Base-by-base conservation (phyloP, 2,113 vertebrate species). In the Chelonoidis abingdonii region DNA sequence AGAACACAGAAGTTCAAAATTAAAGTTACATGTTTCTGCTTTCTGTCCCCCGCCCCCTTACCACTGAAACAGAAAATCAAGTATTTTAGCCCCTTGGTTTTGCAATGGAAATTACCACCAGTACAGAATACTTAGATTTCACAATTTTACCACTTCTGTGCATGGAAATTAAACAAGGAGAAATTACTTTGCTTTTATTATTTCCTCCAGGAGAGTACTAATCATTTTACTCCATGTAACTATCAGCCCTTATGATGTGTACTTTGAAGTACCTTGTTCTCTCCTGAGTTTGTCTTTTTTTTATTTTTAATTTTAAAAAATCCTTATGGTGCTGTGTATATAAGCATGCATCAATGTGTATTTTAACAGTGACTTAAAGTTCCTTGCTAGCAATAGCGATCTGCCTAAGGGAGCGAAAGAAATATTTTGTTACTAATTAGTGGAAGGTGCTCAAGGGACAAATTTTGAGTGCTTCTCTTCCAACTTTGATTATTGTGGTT, bases 51-150 rank as follows among this genome's bases (percentile, higher is more conserved):
- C 8, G 8, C n/a, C 65, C 8, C n/a, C n/a, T 38, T 57, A 84
- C 81, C 56, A 84, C 1, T 16, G 76, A 89, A 84, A 92, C 31
- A 93, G 69, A 95, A 96, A 83, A 95, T 25, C 38, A 47, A 78
- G 44, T 25, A 38, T 72, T 47, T 84, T 21, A 84, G 44, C 57
- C 2, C 8, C 56, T 85, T 38, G 79, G 21, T 93, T 94, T 92
- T 90, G 85, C 80, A 96, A 89, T 25, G 21, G 5, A 35, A 95
- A 87, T 84, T 88, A 86, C 49, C 57, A 79, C n/a, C 25, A 92
- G 62, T 83, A 69, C 44, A 86, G n/a, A 44, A 72, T 62, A 38
- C 87, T 85, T 87, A 41, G 13, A 93, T 93, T 94, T 94, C 83
- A 80, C 75, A 95, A 59, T 29, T 88, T 86, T 87, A 80, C 75